Evolutionary conservation across 1,140 invertebrate genomes (phyloP), one percentile per base, ranked within the genome.

Genomic region (Pantala flavescens): DNA sequence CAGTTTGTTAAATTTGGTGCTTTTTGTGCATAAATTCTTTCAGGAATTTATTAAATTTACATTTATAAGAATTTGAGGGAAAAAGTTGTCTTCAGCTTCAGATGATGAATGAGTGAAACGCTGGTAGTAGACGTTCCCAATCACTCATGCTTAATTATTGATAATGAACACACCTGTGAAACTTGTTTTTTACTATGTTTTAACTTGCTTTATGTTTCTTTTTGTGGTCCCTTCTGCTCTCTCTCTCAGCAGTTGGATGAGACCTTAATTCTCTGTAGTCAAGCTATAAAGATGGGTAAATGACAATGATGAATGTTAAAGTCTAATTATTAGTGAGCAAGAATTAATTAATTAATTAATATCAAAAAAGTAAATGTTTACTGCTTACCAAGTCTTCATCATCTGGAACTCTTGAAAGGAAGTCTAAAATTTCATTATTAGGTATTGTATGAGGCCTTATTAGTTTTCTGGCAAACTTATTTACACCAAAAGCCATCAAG

Each of bases 401-500:
- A 81, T 97, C 96, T 23, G 97, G 97, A 74, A 99, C 94, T 77
- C 98, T 86, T 0, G 96, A 97, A 75, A 99, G 84, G 78, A 98
- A 91, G 85, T 99, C 97, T 75, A 99, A 83, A 23, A 99, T 83
- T 88, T 99, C 98, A 84, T 99, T 99, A 82, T 99, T 99, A 19
- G 95, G 94, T 82, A 98, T 93, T 19, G 93, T 92, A 84, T 98
- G 91, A 16, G 97, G 97, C 76, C 95, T 86, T 49, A 98, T 81
- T 74, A 99, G 87, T 83, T 97, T 95, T 77, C 97, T 90, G 12
- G 95, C 91, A 84, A 99, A 99, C 84, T 99, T 99, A 84, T 98
- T 97, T 24, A 98, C 87, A 81, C 97, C 98, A 96, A 96, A 99
- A n/a, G 89, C 86, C 86, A 99, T 89, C 19, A 99, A 88, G 19